Evolutionary conservation across 2,888 invertebrate genomes (phyloP).

Genomic region (Acanthococcus lagerstroemiae): DNA sequence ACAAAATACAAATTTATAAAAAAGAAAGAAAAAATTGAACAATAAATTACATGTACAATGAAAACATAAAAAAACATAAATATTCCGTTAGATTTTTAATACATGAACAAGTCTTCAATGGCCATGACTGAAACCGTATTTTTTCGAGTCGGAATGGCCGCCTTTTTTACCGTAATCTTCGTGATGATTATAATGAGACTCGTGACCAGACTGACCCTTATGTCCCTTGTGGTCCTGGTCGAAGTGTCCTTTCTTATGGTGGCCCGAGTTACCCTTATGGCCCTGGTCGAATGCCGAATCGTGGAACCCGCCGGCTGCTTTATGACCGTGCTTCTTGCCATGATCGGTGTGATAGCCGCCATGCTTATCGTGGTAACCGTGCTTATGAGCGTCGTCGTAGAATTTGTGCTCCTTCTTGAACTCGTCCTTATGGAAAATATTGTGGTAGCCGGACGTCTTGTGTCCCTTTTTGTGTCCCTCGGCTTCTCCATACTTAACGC

Average conservation of each 20-base stretch:
- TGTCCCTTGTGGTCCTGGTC: constrained; percentile 71
- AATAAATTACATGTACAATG: constrained; percentile 1
- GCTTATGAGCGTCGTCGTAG: constrained; percentile 76
- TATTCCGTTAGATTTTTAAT: constrained; percentile 1
- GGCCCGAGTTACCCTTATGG: constrained; percentile 66
- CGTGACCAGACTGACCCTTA: constrained; percentile 64
- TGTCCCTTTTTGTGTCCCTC: constrained; percentile 66
- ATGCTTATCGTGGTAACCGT: constrained; percentile 61
- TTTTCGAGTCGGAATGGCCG: constrained; percentile 60
- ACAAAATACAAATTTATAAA: constrained; percentile 1
- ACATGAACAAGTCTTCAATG: constrained; percentile 13
- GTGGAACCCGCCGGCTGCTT: constrained; percentile 67
- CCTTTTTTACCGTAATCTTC: constrained; percentile 66
- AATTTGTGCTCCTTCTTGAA: constrained; percentile 68
- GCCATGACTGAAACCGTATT: constrained; percentile 47
- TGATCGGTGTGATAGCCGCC: constrained; percentile 68
- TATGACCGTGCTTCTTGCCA: constrained; percentile 58
- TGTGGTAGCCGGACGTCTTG: constrained; percentile 65
- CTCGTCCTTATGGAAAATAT: constrained; percentile 69
- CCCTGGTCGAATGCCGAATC: constrained; percentile 67
- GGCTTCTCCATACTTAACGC: constrained; percentile 58
- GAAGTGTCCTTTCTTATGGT: constrained; percentile 68
- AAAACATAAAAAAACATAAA: constrained; percentile 3
- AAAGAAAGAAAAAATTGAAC: constrained; percentile 1
- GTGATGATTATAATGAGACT: constrained; percentile 62